These are phyloP conservation scores for Lagorchestes hirsutus DNA, from an alignment of 2,797 vertebrate genomes.

Conservation along the genomic window DNA sequence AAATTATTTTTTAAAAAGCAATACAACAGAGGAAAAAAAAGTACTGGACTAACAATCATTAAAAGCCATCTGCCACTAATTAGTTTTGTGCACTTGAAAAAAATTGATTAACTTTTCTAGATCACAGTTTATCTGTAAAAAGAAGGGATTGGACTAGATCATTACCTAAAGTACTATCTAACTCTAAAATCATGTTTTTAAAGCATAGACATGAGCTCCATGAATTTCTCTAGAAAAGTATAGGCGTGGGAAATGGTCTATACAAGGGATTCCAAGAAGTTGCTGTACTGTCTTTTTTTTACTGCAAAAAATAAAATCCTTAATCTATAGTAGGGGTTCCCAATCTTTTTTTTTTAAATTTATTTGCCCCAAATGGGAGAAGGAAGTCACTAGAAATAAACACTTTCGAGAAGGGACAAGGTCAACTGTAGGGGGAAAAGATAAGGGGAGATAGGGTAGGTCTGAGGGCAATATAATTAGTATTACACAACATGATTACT, in stretches of 20 bases:
- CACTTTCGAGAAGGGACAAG: no score
- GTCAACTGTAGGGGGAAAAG: no score
- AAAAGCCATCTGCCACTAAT: not conserved
- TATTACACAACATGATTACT: no score
- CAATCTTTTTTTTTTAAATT: no score
- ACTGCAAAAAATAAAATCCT: not conserved
- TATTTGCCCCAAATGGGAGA: no score
- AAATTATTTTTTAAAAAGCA: not conserved
- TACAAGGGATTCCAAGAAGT: not conserved
- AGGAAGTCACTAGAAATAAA: no score
- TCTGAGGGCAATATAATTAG: no score
- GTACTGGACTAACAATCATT: not conserved
- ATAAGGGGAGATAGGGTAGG: no score
- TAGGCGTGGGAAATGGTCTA: not conserved
- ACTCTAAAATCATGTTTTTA: not conserved
- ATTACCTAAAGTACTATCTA: not conserved
- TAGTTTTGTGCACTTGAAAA: not conserved
- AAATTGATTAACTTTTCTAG: not conserved
- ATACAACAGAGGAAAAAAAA: not conserved
- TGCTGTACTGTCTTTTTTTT: not conserved
- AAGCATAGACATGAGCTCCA: not conserved
- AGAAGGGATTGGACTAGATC: not conserved
- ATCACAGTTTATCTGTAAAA: not conserved
- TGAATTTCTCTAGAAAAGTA: not conserved
- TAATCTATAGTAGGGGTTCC: not conserved